Evolutionary conservation across 2,113 vertebrate species (phyloP).

Genomic region (Otis tarda): DNA sequence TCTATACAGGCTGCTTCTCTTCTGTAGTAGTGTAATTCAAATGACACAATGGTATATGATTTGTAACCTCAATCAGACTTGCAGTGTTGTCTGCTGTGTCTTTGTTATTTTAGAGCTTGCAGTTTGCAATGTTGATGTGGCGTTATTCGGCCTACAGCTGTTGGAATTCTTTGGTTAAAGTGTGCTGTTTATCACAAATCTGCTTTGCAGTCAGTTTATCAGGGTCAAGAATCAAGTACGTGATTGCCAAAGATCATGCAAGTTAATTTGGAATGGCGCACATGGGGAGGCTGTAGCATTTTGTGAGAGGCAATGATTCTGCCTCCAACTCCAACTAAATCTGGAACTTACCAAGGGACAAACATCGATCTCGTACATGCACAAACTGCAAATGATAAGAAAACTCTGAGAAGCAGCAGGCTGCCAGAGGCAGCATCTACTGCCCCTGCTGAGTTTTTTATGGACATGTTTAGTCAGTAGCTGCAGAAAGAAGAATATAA

Average conservation of each 20-base stretch:
- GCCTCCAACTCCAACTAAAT: background rate
- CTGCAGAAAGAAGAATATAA: background rate
- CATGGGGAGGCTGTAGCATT: background rate
- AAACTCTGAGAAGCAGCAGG: background rate
- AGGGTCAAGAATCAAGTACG: background rate
- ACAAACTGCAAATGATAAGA: background rate
- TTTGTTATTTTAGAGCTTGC: background rate
- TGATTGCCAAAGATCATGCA: background rate
- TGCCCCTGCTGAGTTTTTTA: background rate
- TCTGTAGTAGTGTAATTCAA: background rate
- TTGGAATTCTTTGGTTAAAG: background rate
- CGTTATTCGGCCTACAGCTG: background rate
- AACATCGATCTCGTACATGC: accelerated
- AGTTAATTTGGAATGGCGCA: background rate
- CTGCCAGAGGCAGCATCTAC: background rate
- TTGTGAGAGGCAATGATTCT: background rate
- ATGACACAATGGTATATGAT: background rate
- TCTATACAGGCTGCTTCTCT: background rate
- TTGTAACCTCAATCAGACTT: background rate
- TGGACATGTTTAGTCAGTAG: background rate
- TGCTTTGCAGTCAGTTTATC: background rate
- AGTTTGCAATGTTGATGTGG: background rate
- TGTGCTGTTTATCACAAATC: background rate
- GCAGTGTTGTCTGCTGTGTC: background rate
- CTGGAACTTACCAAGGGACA: background rate